phyloP scores from a whole-genome alignment of 37 sponge, comb jelly and placozoan species.

The Ephydatia muelleri region DNA sequence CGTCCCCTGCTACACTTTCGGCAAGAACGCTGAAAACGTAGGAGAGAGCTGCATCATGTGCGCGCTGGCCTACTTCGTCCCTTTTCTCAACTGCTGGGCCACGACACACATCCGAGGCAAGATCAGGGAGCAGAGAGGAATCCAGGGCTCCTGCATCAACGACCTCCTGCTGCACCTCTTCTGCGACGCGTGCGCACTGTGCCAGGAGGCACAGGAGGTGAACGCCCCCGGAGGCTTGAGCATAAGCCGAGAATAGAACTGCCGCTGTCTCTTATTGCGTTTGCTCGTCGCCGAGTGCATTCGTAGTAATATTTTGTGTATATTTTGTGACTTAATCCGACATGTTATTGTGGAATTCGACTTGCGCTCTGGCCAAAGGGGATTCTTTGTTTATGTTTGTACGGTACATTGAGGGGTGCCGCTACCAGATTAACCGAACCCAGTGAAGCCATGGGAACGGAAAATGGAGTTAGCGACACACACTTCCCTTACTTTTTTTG shows the following conservation, averaged over 20 bases:
- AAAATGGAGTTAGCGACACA: no score
- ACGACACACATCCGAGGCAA: constrained; percentile 35
- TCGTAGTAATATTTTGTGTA: neutral
- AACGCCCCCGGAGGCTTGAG: neutral
- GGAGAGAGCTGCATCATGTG: constrained; percentile 71
- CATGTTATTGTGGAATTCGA: neutral
- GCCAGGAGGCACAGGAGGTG: constrained; percentile 28
- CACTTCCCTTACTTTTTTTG: no score
- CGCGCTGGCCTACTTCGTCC: constrained; percentile 61
- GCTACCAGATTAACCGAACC: no score
- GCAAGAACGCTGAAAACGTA: constrained; percentile 67
- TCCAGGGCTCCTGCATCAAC: constrained; percentile 64
- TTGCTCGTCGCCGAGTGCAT: neutral
- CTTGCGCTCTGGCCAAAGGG: no score
- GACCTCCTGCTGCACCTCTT: constrained; percentile 43
- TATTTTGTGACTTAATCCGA: neutral
- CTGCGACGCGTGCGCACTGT: constrained; percentile 39
- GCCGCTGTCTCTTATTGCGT: neutral
- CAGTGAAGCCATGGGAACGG: no score
- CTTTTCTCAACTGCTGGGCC: constrained; percentile 56
- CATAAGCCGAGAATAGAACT: neutral
- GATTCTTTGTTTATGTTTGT: no score
- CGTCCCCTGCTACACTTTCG: constrained; percentile 70
- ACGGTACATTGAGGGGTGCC: no score
- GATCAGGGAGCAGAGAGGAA: constrained; percentile 81